phyloP scores from a whole-genome alignment of 2,888 invertebrate species.

The Pocota personata region DNA sequence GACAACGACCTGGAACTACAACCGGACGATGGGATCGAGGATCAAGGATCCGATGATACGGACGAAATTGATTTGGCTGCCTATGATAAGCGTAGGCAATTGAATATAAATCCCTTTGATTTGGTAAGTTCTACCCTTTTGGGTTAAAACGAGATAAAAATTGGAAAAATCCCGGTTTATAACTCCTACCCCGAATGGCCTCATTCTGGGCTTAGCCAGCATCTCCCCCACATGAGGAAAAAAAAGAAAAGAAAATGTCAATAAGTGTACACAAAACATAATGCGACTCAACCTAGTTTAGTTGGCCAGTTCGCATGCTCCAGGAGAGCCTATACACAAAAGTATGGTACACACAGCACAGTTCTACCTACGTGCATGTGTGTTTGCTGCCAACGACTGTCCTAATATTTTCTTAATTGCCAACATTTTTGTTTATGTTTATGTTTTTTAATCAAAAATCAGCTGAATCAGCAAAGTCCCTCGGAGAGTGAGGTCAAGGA shows the following conservation, averaged over 20 bases:
- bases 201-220: background rate
- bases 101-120: slow-evolving; percentile 88
- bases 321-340: slow-evolving; percentile 20
- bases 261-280: slow-evolving; percentile 59
- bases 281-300: slow-evolving; percentile 55
- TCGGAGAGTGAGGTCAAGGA: slow-evolving; percentile 89
- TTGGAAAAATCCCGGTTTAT: background rate
- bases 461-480: slow-evolving; percentile 87
- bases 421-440: slow-evolving; percentile 24
- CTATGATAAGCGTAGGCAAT: slow-evolving; percentile 84
- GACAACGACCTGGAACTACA: slow-evolving; percentile 83
- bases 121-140: slow-evolving; percentile 84
- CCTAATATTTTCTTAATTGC: background rate
- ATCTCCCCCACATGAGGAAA: background rate
- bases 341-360: background rate
- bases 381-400: background rate
- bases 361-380: background rate
- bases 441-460: slow-evolving; percentile 41
- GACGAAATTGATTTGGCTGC: slow-evolving; percentile 84
- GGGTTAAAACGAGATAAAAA: background rate
- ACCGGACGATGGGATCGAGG: slow-evolving; percentile 80
- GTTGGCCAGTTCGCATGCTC: slow-evolving; percentile 62
- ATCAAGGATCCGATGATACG: slow-evolving; percentile 80
- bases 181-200: slow-evolving; percentile 13
- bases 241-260: background rate